phyloP scores from a whole-genome alignment of 2,797 vertebrate species.

The Sebastolobus alascanus region DNA sequence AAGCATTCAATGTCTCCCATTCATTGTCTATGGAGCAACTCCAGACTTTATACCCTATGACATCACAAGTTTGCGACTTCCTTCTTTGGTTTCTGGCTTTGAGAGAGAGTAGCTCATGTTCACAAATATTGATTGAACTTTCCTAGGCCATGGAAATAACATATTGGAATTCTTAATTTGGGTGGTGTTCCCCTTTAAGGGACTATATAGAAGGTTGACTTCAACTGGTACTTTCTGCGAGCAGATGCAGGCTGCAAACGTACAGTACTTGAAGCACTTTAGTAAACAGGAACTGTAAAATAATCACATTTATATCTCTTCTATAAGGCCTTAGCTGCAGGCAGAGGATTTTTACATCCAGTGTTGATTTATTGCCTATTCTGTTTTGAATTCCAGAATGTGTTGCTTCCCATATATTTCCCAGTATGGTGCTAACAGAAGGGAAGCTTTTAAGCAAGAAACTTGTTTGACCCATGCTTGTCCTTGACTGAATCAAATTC shows the following conservation, averaged over 20 bases:
- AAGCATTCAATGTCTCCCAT: too few species aligned
- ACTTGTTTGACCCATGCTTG: neutral
- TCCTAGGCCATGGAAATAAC: too few species aligned
- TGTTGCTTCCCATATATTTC: neutral
- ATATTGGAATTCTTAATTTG: too few species aligned
- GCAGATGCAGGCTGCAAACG: neutral
- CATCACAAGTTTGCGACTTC: too few species aligned
- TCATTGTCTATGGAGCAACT: too few species aligned
- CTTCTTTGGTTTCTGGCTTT: too few species aligned
- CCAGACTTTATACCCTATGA: too few species aligned
- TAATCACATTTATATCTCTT: neutral
- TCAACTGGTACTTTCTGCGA: neutral
- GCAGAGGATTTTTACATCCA: neutral
- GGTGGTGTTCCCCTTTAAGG: too few species aligned
- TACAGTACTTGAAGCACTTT: neutral
- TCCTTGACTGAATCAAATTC: neutral
- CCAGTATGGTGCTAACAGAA: neutral
- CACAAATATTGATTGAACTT: too few species aligned
- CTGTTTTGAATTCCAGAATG: neutral
- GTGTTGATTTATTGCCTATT: neutral
- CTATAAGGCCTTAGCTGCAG: too few species aligned
- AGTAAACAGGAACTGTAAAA: neutral
- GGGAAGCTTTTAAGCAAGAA: neutral
- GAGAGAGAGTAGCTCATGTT: too few species aligned
- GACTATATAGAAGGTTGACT: neutral